A percentile compares a stretch with the other conserved stretches of the same genome.
Evolutionary conservation across 2,888 invertebrate genomes (phyloP).

Genomic region (Drosophila hamatofila): DNA sequence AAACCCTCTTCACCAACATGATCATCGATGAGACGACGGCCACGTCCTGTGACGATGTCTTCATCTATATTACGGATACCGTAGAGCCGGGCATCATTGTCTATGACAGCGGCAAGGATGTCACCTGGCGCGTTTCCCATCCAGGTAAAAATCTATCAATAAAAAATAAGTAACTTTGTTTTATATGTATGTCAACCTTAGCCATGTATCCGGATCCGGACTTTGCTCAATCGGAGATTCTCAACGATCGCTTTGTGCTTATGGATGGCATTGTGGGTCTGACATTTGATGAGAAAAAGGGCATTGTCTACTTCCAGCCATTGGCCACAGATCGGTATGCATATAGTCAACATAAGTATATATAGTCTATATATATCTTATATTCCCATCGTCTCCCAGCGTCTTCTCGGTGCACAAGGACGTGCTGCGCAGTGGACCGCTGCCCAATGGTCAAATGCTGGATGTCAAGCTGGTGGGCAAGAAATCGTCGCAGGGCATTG

Average conservation of each 20-base stretch:
- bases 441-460: slow-evolving; percentile 89
- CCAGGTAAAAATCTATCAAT: slow-evolving; percentile 84
- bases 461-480: slow-evolving; percentile 92
- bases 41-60: slow-evolving; percentile 90
- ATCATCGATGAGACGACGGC: slow-evolving; percentile 91
- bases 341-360: not conserved
- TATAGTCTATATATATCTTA: not conserved
- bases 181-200: not conserved
- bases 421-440: slow-evolving; percentile 90
- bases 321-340: slow-evolving; percentile 88
- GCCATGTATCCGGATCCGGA: slow-evolving; percentile 95
- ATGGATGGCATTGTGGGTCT: slow-evolving; percentile 90
- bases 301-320: slow-evolving; percentile 88
- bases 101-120: slow-evolving; percentile 89
- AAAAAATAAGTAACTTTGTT: too few relatives aligned
- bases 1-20: slow-evolving; percentile 91
- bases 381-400: slow-evolving; percentile 82
- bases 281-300: slow-evolving; percentile 87
- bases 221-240: slow-evolving; percentile 90
- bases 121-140: slow-evolving; percentile 92
- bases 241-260: slow-evolving; percentile 88
- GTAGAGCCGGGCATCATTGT: slow-evolving; percentile 90
- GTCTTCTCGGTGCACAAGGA: slow-evolving; percentile 92
- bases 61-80: slow-evolving; percentile 93
- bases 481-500: slow-evolving; percentile 94